Base-by-base conservation (phyloP, 2,113 vertebrate species). In the Notarius lentiginosus region DNA sequence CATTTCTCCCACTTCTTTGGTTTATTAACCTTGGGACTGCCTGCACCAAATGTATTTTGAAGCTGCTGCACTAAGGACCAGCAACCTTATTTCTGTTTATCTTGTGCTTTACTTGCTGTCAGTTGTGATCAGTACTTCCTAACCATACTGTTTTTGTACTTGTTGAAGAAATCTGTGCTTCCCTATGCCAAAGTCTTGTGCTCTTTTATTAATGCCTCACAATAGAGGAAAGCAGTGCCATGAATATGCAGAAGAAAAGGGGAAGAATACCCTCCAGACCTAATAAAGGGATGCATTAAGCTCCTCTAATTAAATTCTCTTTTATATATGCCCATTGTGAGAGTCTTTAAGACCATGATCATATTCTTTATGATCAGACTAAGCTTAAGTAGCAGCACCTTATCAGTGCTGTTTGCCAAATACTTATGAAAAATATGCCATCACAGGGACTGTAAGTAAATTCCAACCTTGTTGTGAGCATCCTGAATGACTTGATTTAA, bases 401-500 rank as follows among this genome's bases (percentile, higher is more conserved):
- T 82, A n/a, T 55, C 70, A 53, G 79, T 30, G 34, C 75, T 79
- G 86, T 75, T 58, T 86, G 84, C 30, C 63, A 82, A 86, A 80
- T 79, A 66, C 65, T 83, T 70, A 72, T 65, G 49, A 88, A 89
- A 84, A 68, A 85, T 73, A 82, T 73, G 56, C 30, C 61, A 79
- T 56, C 60, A 77, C 56, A n/a, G 72, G 70, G n/a, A 55, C 22
- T 49, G 34, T 90, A 61, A 83, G 51, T 88, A 79, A 84, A 89
- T 75, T 75, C 79, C 27, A 76, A 60, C 55, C 55, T 9, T 56
- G 68, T 89, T 76, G 86, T 87, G 68, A 91, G 89, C 82, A 88
- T 86, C 41, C 55, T n/a, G 79, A 92, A 91, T 89, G 73, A 86
- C 81, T 92, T 90, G 86, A 93, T 92, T 92, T 92, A 92, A 94